Percentiles rank a stretch among this genome's conserved stretches.
phyloP scores from a whole-genome alignment of 2,113 vertebrate species.

The Siniperca chuatsi region DNA sequence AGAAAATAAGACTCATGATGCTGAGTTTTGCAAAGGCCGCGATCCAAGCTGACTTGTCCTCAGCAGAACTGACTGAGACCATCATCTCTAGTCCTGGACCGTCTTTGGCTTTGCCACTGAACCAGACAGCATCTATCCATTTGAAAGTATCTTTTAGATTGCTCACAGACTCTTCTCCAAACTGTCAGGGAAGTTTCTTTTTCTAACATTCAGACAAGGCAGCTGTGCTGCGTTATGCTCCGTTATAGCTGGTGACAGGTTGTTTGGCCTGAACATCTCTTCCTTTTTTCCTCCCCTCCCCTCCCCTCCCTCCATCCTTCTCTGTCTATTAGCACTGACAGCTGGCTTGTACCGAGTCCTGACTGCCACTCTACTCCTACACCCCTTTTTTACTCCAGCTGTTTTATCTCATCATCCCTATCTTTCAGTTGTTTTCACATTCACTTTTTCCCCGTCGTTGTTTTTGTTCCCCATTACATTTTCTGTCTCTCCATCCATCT shows the following conservation, averaged over 20 bases:
- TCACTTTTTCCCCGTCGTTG: background rate
- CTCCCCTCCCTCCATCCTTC: slow-evolving; percentile 29
- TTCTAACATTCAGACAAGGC: slow-evolving; percentile 37
- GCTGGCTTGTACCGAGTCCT: slow-evolving; percentile 50
- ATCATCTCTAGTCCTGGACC: background rate
- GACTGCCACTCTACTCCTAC: slow-evolving; percentile 34
- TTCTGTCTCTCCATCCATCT: slow-evolving; percentile 9
- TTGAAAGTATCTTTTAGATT: background rate
- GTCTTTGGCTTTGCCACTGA: background rate
- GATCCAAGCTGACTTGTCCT: background rate
- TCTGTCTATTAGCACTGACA: slow-evolving; percentile 71
- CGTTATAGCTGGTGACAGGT: slow-evolving; percentile 61
- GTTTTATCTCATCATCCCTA: slow-evolving; percentile 21
- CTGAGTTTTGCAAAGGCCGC: background rate
- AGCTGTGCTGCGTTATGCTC: slow-evolving; percentile 31
- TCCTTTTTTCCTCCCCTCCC: background rate
- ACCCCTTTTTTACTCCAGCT: background rate
- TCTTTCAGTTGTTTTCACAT: fast-evolving
- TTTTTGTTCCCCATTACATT: slow-evolving; percentile 27
- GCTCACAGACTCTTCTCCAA: slow-evolving; percentile 14
- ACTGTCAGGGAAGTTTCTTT: slow-evolving; percentile 36
- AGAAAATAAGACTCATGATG: background rate
- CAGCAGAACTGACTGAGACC: background rate
- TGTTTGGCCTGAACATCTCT: slow-evolving; percentile 64
- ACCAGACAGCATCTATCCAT: slow-evolving; percentile 1